Evolutionary conservation across 2,797 vertebrate genomes (phyloP).

Genomic region (Eutrigla gurnardus): DNA sequence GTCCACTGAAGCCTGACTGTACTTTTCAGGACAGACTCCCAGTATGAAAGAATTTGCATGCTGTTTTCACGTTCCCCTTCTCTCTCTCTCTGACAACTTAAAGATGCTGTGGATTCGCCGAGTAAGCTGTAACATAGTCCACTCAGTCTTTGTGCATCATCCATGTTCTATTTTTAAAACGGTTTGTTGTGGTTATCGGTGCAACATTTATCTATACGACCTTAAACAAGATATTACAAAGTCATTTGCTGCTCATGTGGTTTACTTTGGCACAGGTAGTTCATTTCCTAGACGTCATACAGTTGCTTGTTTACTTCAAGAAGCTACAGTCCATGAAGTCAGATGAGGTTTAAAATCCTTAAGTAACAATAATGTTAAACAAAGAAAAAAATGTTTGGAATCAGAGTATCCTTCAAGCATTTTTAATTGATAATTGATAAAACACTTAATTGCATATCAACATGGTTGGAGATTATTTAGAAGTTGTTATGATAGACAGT

Average conservation of each 20-base stretch:
- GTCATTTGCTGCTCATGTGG: not conserved
- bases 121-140: not conserved
- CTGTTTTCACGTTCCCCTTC: slow-evolving; percentile 36
- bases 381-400: not conserved
- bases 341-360: not conserved
- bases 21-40: slow-evolving; percentile 62
- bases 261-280: not conserved
- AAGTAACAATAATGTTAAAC: not conserved
- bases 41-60: slow-evolving; percentile 60
- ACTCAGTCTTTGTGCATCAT: not conserved
- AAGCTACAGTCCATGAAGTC: not conserved
- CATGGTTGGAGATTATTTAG: not conserved
- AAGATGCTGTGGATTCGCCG: not conserved
- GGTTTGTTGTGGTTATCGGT: not conserved
- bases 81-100: not conserved
- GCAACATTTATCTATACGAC: not conserved
- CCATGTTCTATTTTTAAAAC: not conserved
- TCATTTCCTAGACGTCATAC: not conserved
- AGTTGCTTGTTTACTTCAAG: not conserved
- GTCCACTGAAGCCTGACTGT: slow-evolving; percentile 70
- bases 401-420: not conserved
- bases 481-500: not conserved
- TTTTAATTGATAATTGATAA: not conserved
- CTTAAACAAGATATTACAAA: no score
- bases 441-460: not conserved